Conservation (phyloP, 1,140 invertebrate genomes). For the Holcopasites calliopsidis region DNA sequence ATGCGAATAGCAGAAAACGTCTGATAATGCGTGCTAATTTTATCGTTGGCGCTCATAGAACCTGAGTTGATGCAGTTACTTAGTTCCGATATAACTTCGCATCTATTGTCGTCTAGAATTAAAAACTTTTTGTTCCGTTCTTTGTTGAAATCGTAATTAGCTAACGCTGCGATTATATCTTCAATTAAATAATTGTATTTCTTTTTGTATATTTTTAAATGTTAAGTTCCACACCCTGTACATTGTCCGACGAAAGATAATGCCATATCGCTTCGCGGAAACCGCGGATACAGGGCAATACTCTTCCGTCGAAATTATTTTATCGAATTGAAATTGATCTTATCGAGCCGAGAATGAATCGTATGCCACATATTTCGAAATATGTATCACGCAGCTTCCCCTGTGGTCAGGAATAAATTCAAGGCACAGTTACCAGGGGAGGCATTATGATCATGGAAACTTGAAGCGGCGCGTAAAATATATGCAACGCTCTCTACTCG, state of each 20-base stretch:
- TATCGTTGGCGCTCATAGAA: not conserved
- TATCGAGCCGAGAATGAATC: not conserved
- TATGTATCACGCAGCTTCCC: not conserved
- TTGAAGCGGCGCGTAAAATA: not conserved
- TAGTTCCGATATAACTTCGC: not conserved
- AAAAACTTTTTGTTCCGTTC: not conserved
- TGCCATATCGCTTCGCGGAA: too few relatives aligned
- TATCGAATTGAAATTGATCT: too few relatives aligned
- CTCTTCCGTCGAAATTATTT: too few relatives aligned
- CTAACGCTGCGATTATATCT: too few relatives aligned
- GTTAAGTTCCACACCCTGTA: too few relatives aligned
- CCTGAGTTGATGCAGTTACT: not conserved
- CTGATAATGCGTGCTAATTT: constrained; percentile 9
- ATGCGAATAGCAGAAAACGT: not conserved
- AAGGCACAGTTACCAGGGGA: constrained; percentile 8
- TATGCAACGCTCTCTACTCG: not conserved
- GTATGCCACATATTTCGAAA: not conserved
- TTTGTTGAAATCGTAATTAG: too few relatives aligned
- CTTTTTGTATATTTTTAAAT: too few relatives aligned
- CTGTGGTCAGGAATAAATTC: constrained; percentile 11
- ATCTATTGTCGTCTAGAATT: not conserved
- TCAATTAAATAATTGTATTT: too few relatives aligned
- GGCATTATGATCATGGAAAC: constrained; percentile 2
- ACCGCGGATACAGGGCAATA: too few relatives aligned
- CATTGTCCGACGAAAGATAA: too few relatives aligned